phyloP scores from a whole-genome alignment of 2,888 invertebrate species.

The Drosophila mimica region DNA sequence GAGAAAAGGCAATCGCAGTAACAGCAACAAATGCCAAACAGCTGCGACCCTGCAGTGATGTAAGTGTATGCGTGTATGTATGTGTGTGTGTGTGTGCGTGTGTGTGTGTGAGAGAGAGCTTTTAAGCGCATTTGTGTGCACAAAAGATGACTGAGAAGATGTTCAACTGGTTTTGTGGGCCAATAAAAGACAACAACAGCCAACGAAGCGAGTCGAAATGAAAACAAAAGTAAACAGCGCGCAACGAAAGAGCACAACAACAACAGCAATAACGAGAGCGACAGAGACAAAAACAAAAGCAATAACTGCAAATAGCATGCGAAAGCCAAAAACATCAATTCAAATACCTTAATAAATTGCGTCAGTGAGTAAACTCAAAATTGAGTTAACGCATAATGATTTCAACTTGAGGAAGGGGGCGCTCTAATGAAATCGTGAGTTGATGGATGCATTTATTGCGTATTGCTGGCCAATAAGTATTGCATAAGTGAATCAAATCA shows the following conservation, averaged over 20 bases:
- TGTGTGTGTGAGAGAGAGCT: slow-evolving; percentile 9
- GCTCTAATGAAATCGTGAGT: slow-evolving; percentile 31
- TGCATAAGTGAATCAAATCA: slow-evolving; percentile 26
- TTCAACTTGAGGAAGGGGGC: neutral
- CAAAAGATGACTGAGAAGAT: slow-evolving; percentile 58
- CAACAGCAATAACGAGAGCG: slow-evolving; percentile 23
- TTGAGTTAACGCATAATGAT: slow-evolving; percentile 33
- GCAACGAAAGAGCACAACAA: slow-evolving; percentile 52
- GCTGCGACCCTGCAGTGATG: slow-evolving; percentile 53
- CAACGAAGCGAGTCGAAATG: slow-evolving; percentile 48
- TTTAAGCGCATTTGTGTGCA: slow-evolving; percentile 17
- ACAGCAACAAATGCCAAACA: slow-evolving; percentile 62
- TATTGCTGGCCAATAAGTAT: slow-evolving; percentile 19
- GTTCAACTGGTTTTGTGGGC: slow-evolving; percentile 72
- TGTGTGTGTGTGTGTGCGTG: neutral
- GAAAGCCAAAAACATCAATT: slow-evolving; percentile 39
- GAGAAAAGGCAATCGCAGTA: slow-evolving; percentile 41
- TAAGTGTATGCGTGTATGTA: slow-evolving; percentile 4
- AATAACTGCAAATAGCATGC: slow-evolving; percentile 44
- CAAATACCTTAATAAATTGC: slow-evolving; percentile 62
- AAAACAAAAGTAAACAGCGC: slow-evolving; percentile 66
- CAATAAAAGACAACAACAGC: slow-evolving; percentile 62
- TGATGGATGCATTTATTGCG: slow-evolving; percentile 16
- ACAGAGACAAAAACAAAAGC: slow-evolving; percentile 9
- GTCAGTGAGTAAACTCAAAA: slow-evolving; percentile 66